Conservation (phyloP, 2,888 invertebrate genomes). For the Malthinus seriepunctatus region DNA sequence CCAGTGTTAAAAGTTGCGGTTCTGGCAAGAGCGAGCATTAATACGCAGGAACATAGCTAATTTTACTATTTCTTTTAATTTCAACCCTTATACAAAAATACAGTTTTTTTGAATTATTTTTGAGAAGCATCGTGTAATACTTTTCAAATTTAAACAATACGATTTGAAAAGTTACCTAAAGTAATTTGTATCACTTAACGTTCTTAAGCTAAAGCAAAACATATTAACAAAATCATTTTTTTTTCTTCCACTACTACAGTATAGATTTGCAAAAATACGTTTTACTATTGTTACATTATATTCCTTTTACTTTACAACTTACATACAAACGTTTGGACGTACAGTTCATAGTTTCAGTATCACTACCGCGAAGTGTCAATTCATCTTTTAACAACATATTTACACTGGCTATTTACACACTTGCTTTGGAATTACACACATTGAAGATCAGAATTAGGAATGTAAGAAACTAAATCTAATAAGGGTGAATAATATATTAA, state of each 20-base stretch:
- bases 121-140: background rate
- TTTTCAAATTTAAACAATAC: background rate
- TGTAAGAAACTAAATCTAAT: conserved; percentile 28
- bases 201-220: background rate
- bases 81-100: conserved; percentile 4
- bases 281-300: conserved; percentile 22
- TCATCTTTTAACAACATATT: conserved; percentile 35
- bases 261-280: conserved; percentile 40
- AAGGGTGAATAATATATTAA: conserved; percentile 30
- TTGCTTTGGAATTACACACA: conserved; percentile 22
- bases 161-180: background rate
- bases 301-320: conserved; percentile 20
- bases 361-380: conserved; percentile 27
- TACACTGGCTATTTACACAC: conserved; percentile 43
- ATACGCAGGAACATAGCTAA: conserved; percentile 9
- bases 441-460: conserved; percentile 25
- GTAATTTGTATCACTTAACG: background rate
- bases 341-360: conserved; percentile 30
- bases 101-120: background rate
- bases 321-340: conserved; percentile 38
- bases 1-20: conserved; percentile 9
- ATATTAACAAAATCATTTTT: background rate
- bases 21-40: conserved; percentile 8
- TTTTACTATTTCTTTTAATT: background rate
- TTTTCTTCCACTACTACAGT: conserved; percentile 4